These are phyloP conservation scores for Sussaba pulchella DNA, from an alignment of 2,888 invertebrate species.

Conservation along the genomic window DNA sequence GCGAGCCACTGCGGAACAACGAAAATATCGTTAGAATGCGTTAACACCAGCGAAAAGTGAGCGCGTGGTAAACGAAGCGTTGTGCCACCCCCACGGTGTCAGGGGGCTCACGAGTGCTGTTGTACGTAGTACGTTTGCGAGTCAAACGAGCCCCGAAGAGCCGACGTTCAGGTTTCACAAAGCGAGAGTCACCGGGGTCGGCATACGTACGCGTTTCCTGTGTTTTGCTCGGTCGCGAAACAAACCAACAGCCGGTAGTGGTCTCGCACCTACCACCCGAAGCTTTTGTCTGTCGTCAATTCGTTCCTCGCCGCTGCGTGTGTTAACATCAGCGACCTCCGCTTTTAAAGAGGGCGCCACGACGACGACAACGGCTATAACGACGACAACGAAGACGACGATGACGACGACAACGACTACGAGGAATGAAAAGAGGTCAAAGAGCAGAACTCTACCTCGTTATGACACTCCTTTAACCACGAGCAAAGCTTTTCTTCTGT, in stretches of 20 bases:
- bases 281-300: constrained; percentile 47
- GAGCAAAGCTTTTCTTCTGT: background rate
- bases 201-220: constrained; percentile 20
- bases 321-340: constrained; percentile 14
- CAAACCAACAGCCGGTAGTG: constrained; percentile 10
- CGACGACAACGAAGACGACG: background rate
- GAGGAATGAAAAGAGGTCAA: constrained; percentile 34
- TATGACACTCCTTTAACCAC: constrained; percentile 16
- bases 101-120: background rate
- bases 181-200: constrained; percentile 7
- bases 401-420: background rate
- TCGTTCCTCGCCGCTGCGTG: constrained; percentile 30
- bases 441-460: constrained; percentile 16
- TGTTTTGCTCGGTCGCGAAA: constrained; percentile 18
- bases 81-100: background rate
- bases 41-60: background rate
- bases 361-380: background rate
- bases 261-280: constrained; percentile 26
- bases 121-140: constrained; percentile 10
- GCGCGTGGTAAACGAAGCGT: constrained; percentile 11
- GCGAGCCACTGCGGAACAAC: background rate
- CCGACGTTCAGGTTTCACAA: constrained; percentile 16
- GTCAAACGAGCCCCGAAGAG: constrained; percentile 25
- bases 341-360: background rate
- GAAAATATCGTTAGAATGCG: constrained; percentile 14